Evolutionary conservation across 2,797 vertebrate genomes (phyloP).

Genomic region (Hippopotamyrus pictus): DNA sequence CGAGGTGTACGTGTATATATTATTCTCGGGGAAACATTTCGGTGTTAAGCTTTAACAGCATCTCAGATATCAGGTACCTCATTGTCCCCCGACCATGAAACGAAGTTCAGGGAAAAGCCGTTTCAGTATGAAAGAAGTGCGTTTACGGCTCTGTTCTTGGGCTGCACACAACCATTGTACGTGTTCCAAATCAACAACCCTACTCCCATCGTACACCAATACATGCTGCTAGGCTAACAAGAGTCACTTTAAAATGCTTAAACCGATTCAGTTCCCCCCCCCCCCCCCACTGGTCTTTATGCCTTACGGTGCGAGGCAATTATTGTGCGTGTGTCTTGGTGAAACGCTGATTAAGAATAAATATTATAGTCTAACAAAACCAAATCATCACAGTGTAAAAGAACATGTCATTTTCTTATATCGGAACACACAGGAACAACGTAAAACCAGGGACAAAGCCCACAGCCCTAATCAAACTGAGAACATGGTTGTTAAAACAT

Average conservation of each 20-base stretch:
- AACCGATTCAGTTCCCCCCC: too few relatives aligned
- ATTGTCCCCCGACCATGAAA: conserved; percentile 60
- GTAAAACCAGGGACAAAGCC: background rate
- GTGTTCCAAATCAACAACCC: conserved; percentile 68
- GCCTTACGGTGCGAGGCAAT: background rate
- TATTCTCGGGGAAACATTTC: background rate
- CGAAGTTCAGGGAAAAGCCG: conserved; percentile 57
- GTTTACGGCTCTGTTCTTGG: conserved; percentile 66
- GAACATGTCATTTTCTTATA: background rate
- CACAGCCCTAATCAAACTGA: background rate
- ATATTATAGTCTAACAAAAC: background rate
- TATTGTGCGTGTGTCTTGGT: background rate
- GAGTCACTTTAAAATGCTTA: conserved; percentile 43
- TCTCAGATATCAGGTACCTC: conserved; percentile 20
- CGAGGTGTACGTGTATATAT: background rate
- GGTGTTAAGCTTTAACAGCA: background rate
- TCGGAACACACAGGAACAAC: background rate
- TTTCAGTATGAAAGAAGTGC: conserved; percentile 58
- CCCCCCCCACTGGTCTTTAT: background rate
- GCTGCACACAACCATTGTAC: conserved; percentile 62
- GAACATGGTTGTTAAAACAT: background rate
- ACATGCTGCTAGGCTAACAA: conserved; percentile 50
- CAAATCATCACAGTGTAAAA: background rate
- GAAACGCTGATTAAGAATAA: background rate
- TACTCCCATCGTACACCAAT: conserved; percentile 53